phyloP scores from a whole-genome alignment of 1,140 invertebrate genomes.

The Chrysopa pallens region DNA sequence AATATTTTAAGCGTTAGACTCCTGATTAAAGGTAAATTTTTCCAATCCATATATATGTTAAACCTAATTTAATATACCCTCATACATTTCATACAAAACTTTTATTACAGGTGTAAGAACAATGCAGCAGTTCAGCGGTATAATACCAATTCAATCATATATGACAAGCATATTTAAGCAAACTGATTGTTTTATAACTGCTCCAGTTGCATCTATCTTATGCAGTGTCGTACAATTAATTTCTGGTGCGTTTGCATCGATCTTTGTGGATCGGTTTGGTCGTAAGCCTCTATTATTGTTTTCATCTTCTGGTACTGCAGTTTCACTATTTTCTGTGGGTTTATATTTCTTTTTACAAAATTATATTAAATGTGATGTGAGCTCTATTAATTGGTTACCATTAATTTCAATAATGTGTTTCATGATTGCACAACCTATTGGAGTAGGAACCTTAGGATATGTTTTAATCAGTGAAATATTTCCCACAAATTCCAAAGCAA shows the following conservation, averaged over 20 bases:
- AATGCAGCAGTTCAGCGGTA: slow-evolving; percentile 12
- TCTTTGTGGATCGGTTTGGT: slow-evolving; percentile 9
- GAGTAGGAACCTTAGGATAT: slow-evolving; percentile 12
- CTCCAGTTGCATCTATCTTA: slow-evolving; percentile 12
- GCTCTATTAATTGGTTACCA: slow-evolving; percentile 8
- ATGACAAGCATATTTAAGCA: slow-evolving; percentile 12
- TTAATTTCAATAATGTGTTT: slow-evolving; percentile 12
- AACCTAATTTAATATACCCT: too few relatives aligned
- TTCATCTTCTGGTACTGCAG: slow-evolving; percentile 7
- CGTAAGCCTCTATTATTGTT: slow-evolving; percentile 9
- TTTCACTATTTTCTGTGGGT: slow-evolving; percentile 9
- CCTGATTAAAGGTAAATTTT: too few relatives aligned
- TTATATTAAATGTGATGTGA: neutral
- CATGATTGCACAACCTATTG: slow-evolving; percentile 8
- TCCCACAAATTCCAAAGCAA: slow-evolving; percentile 13
- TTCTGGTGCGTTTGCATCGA: slow-evolving; percentile 7
- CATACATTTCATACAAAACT: too few relatives aligned
- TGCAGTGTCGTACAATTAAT: slow-evolving; percentile 11
- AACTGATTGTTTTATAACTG: slow-evolving; percentile 11
- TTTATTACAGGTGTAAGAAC: neutral
- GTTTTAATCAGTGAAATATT: slow-evolving; percentile 17
- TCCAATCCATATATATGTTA: too few relatives aligned
- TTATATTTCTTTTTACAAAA: slow-evolving; percentile 4
- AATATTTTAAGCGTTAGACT: too few relatives aligned
- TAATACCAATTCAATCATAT: slow-evolving; percentile 15